phyloP scores from a whole-genome alignment of 1,140 invertebrate species.

The Drosophila burlai region DNA sequence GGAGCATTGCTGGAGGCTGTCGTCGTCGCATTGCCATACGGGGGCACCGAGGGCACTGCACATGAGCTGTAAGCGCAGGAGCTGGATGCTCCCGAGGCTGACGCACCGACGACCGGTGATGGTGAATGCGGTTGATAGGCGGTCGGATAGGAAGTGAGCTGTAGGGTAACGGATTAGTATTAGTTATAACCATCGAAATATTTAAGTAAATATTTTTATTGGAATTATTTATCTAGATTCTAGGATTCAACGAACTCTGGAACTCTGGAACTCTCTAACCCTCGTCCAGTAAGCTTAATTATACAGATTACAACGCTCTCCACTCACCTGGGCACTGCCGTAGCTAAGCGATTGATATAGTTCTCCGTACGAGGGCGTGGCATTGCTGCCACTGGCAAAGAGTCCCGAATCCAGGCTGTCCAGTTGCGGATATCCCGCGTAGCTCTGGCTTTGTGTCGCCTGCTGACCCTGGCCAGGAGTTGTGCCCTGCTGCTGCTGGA shows the following conservation, averaged over 20 bases:
- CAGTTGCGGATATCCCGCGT: constrained; percentile 59
- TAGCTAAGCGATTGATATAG: constrained; percentile 68
- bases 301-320: not conserved
- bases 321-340: constrained; percentile 64
- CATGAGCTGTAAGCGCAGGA: constrained; percentile 70
- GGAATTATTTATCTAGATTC: not conserved
- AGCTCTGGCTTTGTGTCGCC: constrained; percentile 33
- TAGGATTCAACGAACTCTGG: not conserved
- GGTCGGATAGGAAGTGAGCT: constrained; percentile 61
- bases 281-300: not conserved
- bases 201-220: not conserved
- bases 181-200: not conserved
- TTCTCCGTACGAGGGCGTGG: constrained; percentile 77
- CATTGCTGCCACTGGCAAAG: constrained; percentile 62
- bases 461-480: constrained; percentile 36
- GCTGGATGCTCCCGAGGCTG: constrained; percentile 19
- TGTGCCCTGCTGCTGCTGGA: constrained; percentile 27
- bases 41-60: constrained; percentile 77
- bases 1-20: constrained; percentile 74
- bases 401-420: constrained; percentile 72
- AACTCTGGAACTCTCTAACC: too few species aligned
- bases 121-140: constrained; percentile 53
- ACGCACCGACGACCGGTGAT: constrained; percentile 20
- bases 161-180: not conserved
- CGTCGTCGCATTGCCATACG: constrained; percentile 76